Base-by-base conservation (phyloP, 2,113 vertebrate genomes). In the Neodontobutis hainanensis region DNA sequence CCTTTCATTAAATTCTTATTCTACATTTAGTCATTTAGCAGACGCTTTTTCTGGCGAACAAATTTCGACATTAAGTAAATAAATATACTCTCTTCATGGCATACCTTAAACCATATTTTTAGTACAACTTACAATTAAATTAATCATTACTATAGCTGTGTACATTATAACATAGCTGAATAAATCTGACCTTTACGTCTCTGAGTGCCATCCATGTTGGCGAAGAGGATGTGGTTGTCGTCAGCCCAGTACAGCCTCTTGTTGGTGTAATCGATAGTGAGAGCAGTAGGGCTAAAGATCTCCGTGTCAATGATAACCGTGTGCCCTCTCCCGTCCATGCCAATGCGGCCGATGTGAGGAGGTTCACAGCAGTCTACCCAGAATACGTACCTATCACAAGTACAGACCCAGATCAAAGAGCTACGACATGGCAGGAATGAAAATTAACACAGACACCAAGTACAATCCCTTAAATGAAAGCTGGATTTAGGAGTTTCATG, bases 291-390 rank as follows among this genome's bases (percentile, higher is more conserved):
- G 86, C 93, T 95, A 61, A 95, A 95, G 88, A 99, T 96, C 85
- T 95, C 95, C 4, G 90, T 94, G 92, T 97, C 94, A 85, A 98
- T 87, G 65, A 99, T 92, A 84, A 96, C 86, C 6, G 75, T 88
- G 62, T 95, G 95, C 71, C 94, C 92, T 70, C 92, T 94, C 40
- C 97, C 97, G 80, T 99, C 97, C 97, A 99, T 99, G 68, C 95
- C 97, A 16, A 95, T 93, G 19, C 96, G 95, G 0, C 97, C 96
- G 51, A 99, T 95, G 68, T 97, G 92, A 46, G 97, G 94, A 60
- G 94, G 92, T 43, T 98, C 96, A 65, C 97, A 97, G 84, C 96
- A 98, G 81, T 99, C 96, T n/a, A 96, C 96, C 97, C 97, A 99
- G 88, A 98, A 99, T 52, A 97, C 86, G 85, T 95, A 98, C 45